Base-by-base conservation (phyloP, 2,797 vertebrate genomes). In the Petrocephalus sullivani region DNA sequence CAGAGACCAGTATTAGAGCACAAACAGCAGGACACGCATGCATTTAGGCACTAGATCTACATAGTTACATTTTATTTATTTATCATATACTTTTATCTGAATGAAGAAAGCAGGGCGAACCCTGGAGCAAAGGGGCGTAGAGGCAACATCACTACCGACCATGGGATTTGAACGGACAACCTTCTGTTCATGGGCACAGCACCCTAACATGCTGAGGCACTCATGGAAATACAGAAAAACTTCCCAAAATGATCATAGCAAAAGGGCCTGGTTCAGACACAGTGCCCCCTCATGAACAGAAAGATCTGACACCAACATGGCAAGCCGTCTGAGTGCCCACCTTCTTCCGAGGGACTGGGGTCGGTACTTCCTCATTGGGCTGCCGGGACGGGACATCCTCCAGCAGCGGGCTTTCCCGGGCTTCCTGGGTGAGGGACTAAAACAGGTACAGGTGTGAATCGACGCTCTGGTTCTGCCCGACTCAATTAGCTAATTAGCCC, bases 331-430 rank as follows among this genome's bases (percentile, higher is more conserved):
- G 82, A 78, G 78, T 75, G 56, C 60, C 37, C 85, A 92, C 91
- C 91, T 94, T 93, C 19, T 90, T 95, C 91, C 90, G 94, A 90
- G 92, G 93, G 91, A 90, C 86, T 53, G 93, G 90, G 82, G 91
- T 93, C 0, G 60, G 92, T 58, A 87, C 64, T 87, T 93, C 91
- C 54, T 88, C 85, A 89, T 88, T 16, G 2, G 93, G 89, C 71
- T 12, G 81, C 84, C 9, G 60, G 71, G 88, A 56, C 87, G 87
- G 90, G 75, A 53, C 94, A 58, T 92, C 88, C 89, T 90, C 90
- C 54, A 90, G 71, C 64, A 46, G 89, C 16, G 90, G 89, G 3
- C 92, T 93, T 71, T 90, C 89, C 23, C 86, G 21, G 14, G 89
- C 90, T 90, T 95, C 95, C 94, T 96, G 89, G 75, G 89, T 84